Evolutionary conservation across 2,113 vertebrate species (phyloP).

Genomic region (Hippocampus guttulatus): DNA sequence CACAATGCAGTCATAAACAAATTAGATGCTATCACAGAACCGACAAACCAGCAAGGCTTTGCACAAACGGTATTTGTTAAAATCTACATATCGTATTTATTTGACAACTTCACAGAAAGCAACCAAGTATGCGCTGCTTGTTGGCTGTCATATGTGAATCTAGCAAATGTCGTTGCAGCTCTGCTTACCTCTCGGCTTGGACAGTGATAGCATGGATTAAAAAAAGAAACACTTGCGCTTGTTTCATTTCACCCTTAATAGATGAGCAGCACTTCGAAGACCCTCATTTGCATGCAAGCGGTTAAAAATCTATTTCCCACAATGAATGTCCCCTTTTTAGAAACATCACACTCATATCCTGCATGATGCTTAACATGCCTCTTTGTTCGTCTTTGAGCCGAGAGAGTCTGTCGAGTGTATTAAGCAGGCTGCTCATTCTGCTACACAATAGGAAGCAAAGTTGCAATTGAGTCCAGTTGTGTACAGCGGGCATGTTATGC

Average conservation of each 20-base stretch:
- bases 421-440: constrained; percentile 16
- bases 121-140: too few relatives aligned
- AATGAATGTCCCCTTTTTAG: neutral
- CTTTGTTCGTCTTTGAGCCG: neutral
- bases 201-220: too few relatives aligned
- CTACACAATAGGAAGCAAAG: constrained; percentile 40
- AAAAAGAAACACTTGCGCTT: neutral
- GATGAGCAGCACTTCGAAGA: neutral
- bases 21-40: constrained; percentile 34
- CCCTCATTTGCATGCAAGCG: neutral
- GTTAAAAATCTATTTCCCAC: neutral
- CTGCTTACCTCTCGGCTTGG: too few relatives aligned
- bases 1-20: constrained; percentile 42
- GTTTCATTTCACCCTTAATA: neutral
- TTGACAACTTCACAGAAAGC: too few relatives aligned
- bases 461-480: constrained; percentile 40
- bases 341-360: neutral
- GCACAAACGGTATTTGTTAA: neutral
- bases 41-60: constrained; percentile 3
- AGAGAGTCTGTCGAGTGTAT: constrained; percentile 24
- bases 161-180: too few relatives aligned
- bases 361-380: neutral
- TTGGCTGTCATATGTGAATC: too few relatives aligned
- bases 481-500: constrained; percentile 42
- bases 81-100: constrained; percentile 1